These are phyloP conservation scores for Dascyllus trimaculatus DNA, from an alignment of 2,113 vertebrate genomes.

Conservation along the genomic window DNA sequence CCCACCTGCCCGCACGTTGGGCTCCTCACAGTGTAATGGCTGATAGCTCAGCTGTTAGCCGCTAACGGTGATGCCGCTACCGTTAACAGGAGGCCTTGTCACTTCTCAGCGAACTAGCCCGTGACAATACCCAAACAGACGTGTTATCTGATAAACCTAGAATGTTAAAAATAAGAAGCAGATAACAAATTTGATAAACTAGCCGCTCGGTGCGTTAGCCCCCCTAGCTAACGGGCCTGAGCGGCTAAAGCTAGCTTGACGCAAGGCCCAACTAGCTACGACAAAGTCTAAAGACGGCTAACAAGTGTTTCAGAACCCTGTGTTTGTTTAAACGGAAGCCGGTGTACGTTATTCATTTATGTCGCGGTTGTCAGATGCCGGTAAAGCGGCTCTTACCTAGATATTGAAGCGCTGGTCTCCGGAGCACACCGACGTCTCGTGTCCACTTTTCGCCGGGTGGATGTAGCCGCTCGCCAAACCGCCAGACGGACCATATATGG, in stretches of 20 bases:
- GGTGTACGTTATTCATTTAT: rapidly evolving
- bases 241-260: constrained; percentile 54
- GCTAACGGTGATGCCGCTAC: constrained; percentile 21
- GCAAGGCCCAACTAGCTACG: constrained; percentile 54
- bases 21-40: not conserved
- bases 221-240: constrained; percentile 51
- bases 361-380: not conserved
- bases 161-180: not conserved
- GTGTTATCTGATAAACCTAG: rapidly evolving
- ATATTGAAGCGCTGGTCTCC: constrained; percentile 14
- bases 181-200: not conserved
- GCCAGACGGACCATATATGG: constrained; percentile 79
- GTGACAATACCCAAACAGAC: rapidly evolving
- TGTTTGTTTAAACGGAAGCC: not conserved
- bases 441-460: constrained; percentile 80
- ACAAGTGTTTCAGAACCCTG: not conserved
- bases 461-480: constrained; percentile 59
- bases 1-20: constrained; percentile 58
- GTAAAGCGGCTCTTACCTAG: constrained; percentile 53
- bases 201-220: constrained; percentile 1
- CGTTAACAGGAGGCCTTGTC: not conserved
- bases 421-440: constrained; percentile 73
- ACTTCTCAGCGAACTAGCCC: not conserved
- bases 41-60: constrained; percentile 29
- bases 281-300: not conserved